Conservation (phyloP, 2,113 vertebrate species). For the Seriola rivoliana region DNA sequence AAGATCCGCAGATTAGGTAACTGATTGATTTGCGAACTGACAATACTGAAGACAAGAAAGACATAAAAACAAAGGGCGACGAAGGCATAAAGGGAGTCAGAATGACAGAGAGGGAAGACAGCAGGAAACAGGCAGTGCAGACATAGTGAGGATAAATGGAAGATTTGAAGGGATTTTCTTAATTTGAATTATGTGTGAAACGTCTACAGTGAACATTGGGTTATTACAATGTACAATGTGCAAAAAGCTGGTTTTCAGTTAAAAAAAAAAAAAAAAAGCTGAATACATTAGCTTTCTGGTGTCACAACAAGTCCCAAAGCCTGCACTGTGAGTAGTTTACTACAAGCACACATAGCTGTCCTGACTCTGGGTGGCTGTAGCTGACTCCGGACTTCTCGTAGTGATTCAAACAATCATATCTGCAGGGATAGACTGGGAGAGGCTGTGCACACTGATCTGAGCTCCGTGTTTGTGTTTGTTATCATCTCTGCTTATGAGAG, state of each 20-base stretch:
- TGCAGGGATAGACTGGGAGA: neutral
- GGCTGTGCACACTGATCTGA: neutral
- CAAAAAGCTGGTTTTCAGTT: too few species aligned
- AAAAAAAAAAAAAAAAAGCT: too few species aligned
- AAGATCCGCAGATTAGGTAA: neutral
- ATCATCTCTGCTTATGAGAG: neutral
- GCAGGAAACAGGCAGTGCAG: neutral
- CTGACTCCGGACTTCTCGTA: neutral
- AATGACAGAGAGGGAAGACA: neutral
- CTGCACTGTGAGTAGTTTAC: too few species aligned
- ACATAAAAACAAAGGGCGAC: neutral
- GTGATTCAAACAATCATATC: neutral
- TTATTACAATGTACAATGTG: too few species aligned
- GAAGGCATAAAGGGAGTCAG: neutral
- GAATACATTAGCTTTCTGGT: too few species aligned
- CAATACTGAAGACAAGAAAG: neutral
- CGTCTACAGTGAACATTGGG: neutral
- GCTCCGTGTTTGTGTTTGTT: neutral
- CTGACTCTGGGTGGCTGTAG: neutral
- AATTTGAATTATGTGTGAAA: neutral
- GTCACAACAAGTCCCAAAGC: too few species aligned
- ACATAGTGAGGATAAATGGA: neutral
- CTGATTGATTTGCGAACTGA: conserved; percentile 7
- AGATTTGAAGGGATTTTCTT: neutral
- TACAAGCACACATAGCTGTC: neutral